Evolutionary conservation across 1,140 invertebrate species (phyloP), one percentile per base, ranked within the genome.

Genomic region (Drosophila pallidifrons): DNA sequence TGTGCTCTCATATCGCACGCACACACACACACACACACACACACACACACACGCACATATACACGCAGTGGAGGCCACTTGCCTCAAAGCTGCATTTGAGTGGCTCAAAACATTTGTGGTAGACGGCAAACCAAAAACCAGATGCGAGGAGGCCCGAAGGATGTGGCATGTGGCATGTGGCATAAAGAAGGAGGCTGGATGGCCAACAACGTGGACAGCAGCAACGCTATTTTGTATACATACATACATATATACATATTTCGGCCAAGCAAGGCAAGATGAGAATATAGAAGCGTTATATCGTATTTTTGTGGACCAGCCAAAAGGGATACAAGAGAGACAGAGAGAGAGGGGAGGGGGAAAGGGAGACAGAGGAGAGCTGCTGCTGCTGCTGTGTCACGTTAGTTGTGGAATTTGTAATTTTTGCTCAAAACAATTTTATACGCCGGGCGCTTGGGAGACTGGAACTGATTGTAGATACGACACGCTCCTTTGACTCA

Each of bases 401-500:
- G 65, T 64, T 70, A 75, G 72, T 78, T 78, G 76, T 70, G 65
- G 72, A 78, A 78, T 78, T 78, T 78, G 76, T 78, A 75, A 78
- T 78, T 78, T 75, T 66, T 77, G 70, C 70, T 67, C 63, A 77
- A 77, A 76, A 72, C 64, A 74, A 77, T 77, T 77, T 77, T 64
- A 69, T 73, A 65, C 76, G 77, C 61, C 49, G 55, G 67, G 67
- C 74, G 65, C 67, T 75, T 70, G 76, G 74, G 43, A 72, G 69
- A 66, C 69, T 73, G 74, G 46, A 77, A 72, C 77, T 80, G 77
- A 80, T 80, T 80, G 75, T 77, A 80, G 77, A 80, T 80, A 80
- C 46, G 77, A 77, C 77, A 80, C 77, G 75, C 75, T 77, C 55
- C 77, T 79, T 77, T 79, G 68, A 61, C 63, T 77, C 69, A 64